Conservation (phyloP, 2,888 invertebrate species). For the Limulus polyphemus region DNA sequence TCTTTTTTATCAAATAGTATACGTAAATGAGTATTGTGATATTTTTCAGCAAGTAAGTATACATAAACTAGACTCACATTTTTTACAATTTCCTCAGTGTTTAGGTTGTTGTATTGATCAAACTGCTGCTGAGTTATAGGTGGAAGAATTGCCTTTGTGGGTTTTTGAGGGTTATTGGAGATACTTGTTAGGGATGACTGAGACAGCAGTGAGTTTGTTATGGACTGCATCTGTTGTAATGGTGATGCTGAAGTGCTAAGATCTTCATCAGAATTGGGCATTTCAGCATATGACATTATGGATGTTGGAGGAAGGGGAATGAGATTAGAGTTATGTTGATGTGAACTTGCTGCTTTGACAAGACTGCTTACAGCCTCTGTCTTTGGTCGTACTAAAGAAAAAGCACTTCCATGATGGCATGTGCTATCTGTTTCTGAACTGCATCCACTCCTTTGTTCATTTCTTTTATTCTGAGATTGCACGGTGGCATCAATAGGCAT, state of each 20-base stretch:
- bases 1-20: too few relatives aligned
- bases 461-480: too few relatives aligned
- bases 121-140: conserved; percentile 98
- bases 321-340: too few relatives aligned
- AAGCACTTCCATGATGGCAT: conserved; percentile 45
- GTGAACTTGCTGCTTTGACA: not conserved
- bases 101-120: conserved; percentile 91
- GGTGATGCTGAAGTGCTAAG: conserved; percentile 75
- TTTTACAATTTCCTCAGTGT: conserved; percentile 96
- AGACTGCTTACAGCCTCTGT: conserved; percentile 42
- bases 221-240: conserved; percentile 92
- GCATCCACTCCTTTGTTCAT: conserved; percentile 5
- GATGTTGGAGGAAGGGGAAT: conserved; percentile 6
- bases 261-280: conserved; percentile 51
- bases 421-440: conserved; percentile 19
- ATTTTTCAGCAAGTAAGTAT: too few relatives aligned
- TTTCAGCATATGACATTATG: conserved; percentile 29
- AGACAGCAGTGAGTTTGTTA: conserved; percentile 80
- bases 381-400: conserved; percentile 75
- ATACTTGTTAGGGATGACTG: conserved; percentile 67
- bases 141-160: conserved; percentile 88
- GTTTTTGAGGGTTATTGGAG: conserved; percentile 71
- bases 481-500: conserved; percentile 21
- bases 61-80: conserved; percentile 43
- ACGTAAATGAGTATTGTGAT: too few relatives aligned